Percentiles rank a stretch among this genome's conserved stretches.
Evolutionary conservation across 2,888 invertebrate species (phyloP).

Genomic region (Prosapia bicincta): DNA sequence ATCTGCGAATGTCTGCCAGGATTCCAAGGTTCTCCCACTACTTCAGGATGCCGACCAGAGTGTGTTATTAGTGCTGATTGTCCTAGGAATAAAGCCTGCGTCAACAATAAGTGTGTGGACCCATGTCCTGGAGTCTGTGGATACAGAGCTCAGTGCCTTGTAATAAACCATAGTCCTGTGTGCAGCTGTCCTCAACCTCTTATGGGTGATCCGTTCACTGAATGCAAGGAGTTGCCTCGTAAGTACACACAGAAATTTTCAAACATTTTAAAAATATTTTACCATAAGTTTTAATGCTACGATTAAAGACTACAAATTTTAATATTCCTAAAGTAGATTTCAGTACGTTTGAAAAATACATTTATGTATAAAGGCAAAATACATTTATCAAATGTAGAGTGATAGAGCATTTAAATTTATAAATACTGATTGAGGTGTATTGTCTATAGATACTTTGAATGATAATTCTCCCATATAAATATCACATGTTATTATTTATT

Average conservation of each 20-base stretch:
- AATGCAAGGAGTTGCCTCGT: conserved; percentile 54
- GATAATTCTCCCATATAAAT: too few relatives aligned
- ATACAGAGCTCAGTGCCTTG: conserved; percentile 68
- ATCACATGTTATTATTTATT: too few relatives aligned
- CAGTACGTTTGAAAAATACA: too few relatives aligned
- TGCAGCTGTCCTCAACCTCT: conserved; percentile 71
- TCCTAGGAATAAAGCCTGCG: conserved; percentile 67
- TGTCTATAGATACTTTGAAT: too few relatives aligned
- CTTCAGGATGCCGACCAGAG: conserved; percentile 74
- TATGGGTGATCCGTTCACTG: conserved; percentile 77
- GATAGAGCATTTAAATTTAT: too few relatives aligned
- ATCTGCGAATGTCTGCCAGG: conserved; percentile 78
- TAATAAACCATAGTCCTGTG: conserved; percentile 80
- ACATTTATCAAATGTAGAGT: too few relatives aligned
- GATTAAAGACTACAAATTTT: background rate
- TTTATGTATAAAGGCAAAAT: too few relatives aligned
- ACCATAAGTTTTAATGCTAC: background rate
- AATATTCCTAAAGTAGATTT: too few relatives aligned
- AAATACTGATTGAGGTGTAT: too few relatives aligned
- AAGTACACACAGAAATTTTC: conserved; percentile 34
- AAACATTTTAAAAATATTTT: background rate
- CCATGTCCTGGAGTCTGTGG: conserved; percentile 81
- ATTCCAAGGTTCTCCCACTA: conserved; percentile 72
- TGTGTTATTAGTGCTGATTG: conserved; percentile 81
- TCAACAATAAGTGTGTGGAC: conserved; percentile 73